Percentiles rank a stretch among this genome's conserved stretches.
These are phyloP conservation scores for Zaprionus taronus DNA, from an alignment of 1,140 invertebrate genomes.

Conservation along the genomic window DNA sequence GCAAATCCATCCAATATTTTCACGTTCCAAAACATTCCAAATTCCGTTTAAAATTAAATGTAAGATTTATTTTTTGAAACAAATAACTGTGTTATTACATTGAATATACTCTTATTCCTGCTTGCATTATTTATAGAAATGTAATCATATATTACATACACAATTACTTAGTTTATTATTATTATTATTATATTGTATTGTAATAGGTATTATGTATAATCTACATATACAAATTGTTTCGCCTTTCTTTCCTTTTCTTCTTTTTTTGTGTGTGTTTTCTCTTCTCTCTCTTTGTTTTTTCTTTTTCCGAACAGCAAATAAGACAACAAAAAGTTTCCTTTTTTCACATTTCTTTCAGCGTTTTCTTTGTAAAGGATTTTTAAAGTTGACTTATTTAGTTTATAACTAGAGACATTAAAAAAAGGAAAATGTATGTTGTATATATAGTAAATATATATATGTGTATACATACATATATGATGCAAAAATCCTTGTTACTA, in stretches of 20 bases:
- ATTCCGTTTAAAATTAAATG: slow-evolving; percentile 78
- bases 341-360: slow-evolving; percentile 15
- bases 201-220: slow-evolving; percentile 61
- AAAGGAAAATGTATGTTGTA: slow-evolving; percentile 63
- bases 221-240: slow-evolving; percentile 59
- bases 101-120: slow-evolving; percentile 80
- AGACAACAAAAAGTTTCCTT: slow-evolving; percentile 31
- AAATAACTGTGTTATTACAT: slow-evolving; percentile 84
- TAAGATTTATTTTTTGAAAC: slow-evolving; percentile 84
- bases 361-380: slow-evolving; percentile 51
- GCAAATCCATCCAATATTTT: not conserved
- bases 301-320: slow-evolving; percentile 30
- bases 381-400: slow-evolving; percentile 64
- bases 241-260: slow-evolving; percentile 33
- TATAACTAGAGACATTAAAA: slow-evolving; percentile 77
- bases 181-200: slow-evolving; percentile 30
- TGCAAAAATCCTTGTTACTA: slow-evolving; percentile 68
- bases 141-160: slow-evolving; percentile 82
- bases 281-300: slow-evolving; percentile 32
- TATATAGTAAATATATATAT: slow-evolving; percentile 34
- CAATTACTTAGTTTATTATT: slow-evolving; percentile 65
- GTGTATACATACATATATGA: slow-evolving; percentile 34
- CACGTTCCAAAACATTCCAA: slow-evolving; percentile 17
- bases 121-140: slow-evolving; percentile 62
- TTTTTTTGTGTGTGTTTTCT: slow-evolving; percentile 7